phyloP scores from a whole-genome alignment of 2,113 vertebrate genomes.

The Suncus etruscus region DNA sequence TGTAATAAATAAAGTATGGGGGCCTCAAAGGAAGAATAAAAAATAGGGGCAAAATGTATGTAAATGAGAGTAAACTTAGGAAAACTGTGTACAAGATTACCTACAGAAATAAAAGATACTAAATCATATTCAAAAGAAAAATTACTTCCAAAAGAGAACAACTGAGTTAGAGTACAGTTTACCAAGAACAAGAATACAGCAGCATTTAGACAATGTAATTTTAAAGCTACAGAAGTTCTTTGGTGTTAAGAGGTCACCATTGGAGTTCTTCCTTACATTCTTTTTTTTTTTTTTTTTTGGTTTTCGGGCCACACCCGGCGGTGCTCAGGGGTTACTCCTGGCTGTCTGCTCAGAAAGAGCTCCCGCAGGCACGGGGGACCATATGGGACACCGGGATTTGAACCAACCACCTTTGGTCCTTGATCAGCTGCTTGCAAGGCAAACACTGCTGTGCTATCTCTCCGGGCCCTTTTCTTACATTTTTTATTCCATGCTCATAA shows the following conservation, averaged over 20 bases:
- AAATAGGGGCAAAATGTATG: neutral
- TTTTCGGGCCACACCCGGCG: too few species aligned
- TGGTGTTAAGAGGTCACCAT: neutral
- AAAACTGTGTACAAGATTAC: too few species aligned
- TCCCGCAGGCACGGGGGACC: too few species aligned
- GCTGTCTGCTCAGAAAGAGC: too few species aligned
- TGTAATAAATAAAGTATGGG: neutral
- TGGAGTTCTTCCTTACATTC: neutral
- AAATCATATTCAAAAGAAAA: conserved; percentile 26
- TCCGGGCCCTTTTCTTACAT: too few species aligned
- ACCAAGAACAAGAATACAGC: neutral
- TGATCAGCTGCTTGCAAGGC: too few species aligned
- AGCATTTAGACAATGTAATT: neutral
- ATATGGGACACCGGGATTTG: too few species aligned
- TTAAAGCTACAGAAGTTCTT: neutral
- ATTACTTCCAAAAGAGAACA: conserved; percentile 4
- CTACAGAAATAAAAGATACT: neutral
- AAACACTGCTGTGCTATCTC: too few species aligned
- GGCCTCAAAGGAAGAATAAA: conserved; percentile 10
- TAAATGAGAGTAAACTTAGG: too few species aligned
- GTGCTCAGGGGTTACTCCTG: too few species aligned
- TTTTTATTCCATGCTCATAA: neutral
- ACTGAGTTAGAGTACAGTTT: neutral
- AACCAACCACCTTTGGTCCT: too few species aligned
- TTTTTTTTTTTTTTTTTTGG: too few species aligned